Evolutionary conservation across 2,113 vertebrate species (phyloP), one percentile per base, ranked within the genome.

Genomic region (Megaptera novaeangliae): DNA sequence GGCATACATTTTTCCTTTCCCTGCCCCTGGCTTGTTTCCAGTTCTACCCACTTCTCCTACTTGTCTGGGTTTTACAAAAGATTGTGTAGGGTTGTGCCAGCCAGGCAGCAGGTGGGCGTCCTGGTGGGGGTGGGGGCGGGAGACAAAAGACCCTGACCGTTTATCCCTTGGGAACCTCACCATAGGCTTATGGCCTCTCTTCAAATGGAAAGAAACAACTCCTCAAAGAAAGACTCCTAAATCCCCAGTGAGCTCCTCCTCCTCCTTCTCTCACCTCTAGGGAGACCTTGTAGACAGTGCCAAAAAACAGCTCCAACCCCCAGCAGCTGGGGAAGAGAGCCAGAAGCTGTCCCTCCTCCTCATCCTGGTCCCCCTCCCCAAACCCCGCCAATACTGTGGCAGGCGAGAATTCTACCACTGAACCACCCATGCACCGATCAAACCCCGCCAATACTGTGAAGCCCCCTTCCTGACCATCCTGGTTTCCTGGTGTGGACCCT

Each of bases 381-480:
- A 2, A 44, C 77, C 82, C 85, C 21, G 41, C 96, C 96, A 93
- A 82, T 96, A 96, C 95, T 98, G 96, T 97, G 96, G n/a, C n/a
- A n/a, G n/a, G n/a, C n/a, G n/a, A n/a, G n/a, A n/a, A n/a, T n/a
- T n/a, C n/a, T n/a, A n/a, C n/a, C n/a, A n/a, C n/a, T n/a, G n/a
- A n/a, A n/a, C n/a, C n/a, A n/a, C n/a, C n/a, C n/a, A n/a, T n/a
- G n/a, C n/a, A n/a, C n/a, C n/a, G n/a, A n/a, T n/a, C 2, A 41
- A 2, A 44, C 77, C 82, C 85, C 21, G 41, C 96, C 96, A 93
- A 82, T 96, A 96, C 95, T 98, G 96, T 97, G 96, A 98, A 96
- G 80, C 31, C 87, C 94, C 88, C 69, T 97, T 96, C 39, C 83
- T 72, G 63, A 80, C 90, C 64, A 80, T 88, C 87, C 63, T 66